Percentiles rank a stretch among this genome's conserved stretches.
Conservation (phyloP, 1,140 invertebrate genomes). For the Halesus radiatus region DNA sequence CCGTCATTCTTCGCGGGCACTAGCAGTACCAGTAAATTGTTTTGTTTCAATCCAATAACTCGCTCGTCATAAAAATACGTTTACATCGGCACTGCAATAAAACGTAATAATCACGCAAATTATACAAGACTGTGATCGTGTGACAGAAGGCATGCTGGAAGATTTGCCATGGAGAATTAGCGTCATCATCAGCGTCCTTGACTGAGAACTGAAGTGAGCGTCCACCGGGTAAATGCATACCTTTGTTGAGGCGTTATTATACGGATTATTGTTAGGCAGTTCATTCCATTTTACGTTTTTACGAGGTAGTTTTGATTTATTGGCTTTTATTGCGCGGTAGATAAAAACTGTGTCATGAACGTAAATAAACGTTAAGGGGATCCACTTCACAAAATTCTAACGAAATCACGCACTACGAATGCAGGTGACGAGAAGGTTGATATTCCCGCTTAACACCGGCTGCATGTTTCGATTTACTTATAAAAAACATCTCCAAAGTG, state of each 20-base stretch:
- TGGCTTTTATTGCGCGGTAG: conserved; percentile 2
- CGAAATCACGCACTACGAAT: too few relatives aligned
- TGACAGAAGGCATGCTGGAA: neutral
- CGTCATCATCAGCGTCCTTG: conserved; percentile 38
- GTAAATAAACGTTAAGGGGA: neutral
- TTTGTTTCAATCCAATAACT: too few relatives aligned
- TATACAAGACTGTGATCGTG: neutral
- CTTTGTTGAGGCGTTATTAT: conserved; percentile 37
- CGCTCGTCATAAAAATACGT: too few relatives aligned
- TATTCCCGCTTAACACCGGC: too few relatives aligned
- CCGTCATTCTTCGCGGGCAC: too few relatives aligned
- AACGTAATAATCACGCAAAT: too few relatives aligned
- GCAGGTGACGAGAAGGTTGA: too few relatives aligned
- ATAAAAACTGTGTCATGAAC: neutral
- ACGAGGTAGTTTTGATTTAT: conserved; percentile 25
- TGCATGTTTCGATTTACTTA: too few relatives aligned
- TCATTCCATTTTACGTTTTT: neutral
- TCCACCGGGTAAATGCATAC: neutral
- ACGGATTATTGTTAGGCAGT: conserved; percentile 25
- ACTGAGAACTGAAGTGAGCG: conserved; percentile 39
- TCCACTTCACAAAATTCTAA: too few relatives aligned
- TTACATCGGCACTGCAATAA: too few relatives aligned
- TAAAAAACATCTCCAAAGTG: too few relatives aligned
- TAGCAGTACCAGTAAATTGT: too few relatives aligned
- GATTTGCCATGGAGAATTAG: neutral